phyloP scores from a whole-genome alignment of 2,888 invertebrate genomes.

The Tricholauxania praeusta region DNA sequence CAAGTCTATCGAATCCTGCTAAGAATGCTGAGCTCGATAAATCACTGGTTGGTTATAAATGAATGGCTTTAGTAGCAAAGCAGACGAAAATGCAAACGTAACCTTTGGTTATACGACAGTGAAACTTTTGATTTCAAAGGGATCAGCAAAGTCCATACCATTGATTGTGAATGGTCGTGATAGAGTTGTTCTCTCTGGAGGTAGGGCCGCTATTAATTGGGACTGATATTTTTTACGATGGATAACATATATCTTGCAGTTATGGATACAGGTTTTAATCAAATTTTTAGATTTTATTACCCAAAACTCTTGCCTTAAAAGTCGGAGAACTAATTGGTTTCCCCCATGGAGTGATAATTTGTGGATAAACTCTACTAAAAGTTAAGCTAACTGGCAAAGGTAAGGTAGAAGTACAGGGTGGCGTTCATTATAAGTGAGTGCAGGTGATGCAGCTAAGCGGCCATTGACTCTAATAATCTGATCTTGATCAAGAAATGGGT shows the following conservation, averaged over 20 bases:
- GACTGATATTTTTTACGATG: neutral
- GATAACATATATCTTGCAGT: slow-evolving; percentile 14
- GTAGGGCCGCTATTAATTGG: slow-evolving; percentile 23
- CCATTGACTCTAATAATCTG: slow-evolving; percentile 18
- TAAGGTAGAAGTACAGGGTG: slow-evolving; percentile 4
- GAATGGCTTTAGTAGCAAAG: slow-evolving; percentile 7
- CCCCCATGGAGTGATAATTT: neutral
- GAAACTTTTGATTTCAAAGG: slow-evolving; percentile 21
- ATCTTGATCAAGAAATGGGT: slow-evolving; percentile 13
- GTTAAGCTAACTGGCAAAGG: neutral
- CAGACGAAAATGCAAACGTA: slow-evolving; percentile 16
- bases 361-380: slow-evolving; percentile 23
- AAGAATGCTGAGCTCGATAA: slow-evolving; percentile 39
- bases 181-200: slow-evolving; percentile 6
- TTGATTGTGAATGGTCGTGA: slow-evolving; percentile 15
- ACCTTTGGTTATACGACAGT: slow-evolving; percentile 5
- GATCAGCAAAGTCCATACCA: slow-evolving; percentile 18
- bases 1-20: slow-evolving; percentile 38
- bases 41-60: slow-evolving; percentile 20
- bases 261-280: neutral
- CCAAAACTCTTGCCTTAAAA: slow-evolving; percentile 16
- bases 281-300: slow-evolving; percentile 11
- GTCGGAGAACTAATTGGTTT: neutral
- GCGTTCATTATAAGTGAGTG: slow-evolving; percentile 9
- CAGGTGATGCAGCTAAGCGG: neutral